These are phyloP conservation scores for Thyatira batis DNA, from an alignment of 2,888 invertebrate genomes.

Conservation along the genomic window DNA sequence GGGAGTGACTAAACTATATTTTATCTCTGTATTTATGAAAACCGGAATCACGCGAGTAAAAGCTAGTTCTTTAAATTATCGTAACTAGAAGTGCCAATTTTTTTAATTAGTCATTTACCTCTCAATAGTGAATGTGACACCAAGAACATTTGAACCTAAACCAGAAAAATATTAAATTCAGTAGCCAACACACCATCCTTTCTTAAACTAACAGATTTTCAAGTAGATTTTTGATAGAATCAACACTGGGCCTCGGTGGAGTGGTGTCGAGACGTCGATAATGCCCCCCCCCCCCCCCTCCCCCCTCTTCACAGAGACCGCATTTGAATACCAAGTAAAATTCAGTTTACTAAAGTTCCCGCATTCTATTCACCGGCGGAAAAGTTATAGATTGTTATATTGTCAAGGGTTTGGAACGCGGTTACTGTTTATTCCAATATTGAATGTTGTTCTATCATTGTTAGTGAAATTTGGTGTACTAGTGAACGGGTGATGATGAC, in stretches of 20 bases:
- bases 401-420: slow-evolving; percentile 55
- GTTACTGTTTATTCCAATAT: slow-evolving; percentile 39
- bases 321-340: slow-evolving; percentile 72
- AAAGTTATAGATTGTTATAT: slow-evolving; percentile 77
- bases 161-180: slow-evolving; percentile 5
- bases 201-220: slow-evolving; percentile 37
- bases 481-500: too few species aligned
- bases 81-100: too few species aligned
- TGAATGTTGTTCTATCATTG: slow-evolving; percentile 1
- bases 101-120: too few species aligned
- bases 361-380: slow-evolving; percentile 53
- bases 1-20: too few species aligned
- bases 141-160: too few species aligned
- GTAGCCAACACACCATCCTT: slow-evolving; percentile 25
- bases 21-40: too few species aligned
- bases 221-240: slow-evolving; percentile 78
- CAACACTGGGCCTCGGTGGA: slow-evolving; percentile 66
- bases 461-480: background rate
- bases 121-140: too few species aligned
- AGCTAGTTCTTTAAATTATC: too few species aligned
- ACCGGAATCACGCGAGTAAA: too few species aligned
- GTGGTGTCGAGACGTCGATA: slow-evolving; percentile 71
- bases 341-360: slow-evolving; percentile 72
- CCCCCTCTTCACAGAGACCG: slow-evolving; percentile 56
- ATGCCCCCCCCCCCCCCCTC: slow-evolving; percentile 70